phyloP scores from a whole-genome alignment of 2,888 invertebrate genomes.

The Pseudolycoriella hygida region DNA sequence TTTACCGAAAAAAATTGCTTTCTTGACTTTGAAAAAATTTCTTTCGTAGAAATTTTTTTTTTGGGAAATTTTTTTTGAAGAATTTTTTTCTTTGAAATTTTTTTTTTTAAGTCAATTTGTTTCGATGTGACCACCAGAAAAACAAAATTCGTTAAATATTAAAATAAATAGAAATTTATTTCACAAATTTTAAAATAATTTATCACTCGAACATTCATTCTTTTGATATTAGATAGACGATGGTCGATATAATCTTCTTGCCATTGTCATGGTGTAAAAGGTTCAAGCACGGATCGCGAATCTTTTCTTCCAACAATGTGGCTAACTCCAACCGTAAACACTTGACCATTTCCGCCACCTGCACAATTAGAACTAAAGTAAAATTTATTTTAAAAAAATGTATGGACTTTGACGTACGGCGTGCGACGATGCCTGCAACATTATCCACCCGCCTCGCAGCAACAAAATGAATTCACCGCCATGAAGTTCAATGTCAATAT shows the following conservation, averaged over 20 bases:
- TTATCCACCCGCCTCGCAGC: constrained; percentile 66
- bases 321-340: constrained; percentile 58
- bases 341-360: constrained; percentile 63
- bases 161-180: too few relatives aligned
- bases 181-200: too few relatives aligned
- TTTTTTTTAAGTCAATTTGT: too few relatives aligned
- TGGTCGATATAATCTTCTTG: constrained; percentile 55
- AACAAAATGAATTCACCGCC: constrained; percentile 55
- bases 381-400: neutral
- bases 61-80: too few relatives aligned
- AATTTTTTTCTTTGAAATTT: too few relatives aligned
- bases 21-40: too few relatives aligned
- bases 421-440: constrained; percentile 58
- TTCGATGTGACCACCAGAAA: too few relatives aligned
- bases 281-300: constrained; percentile 61
- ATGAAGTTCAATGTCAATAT: constrained; percentile 51
- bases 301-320: constrained; percentile 65
- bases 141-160: too few relatives aligned
- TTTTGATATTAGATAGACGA: constrained; percentile 48
- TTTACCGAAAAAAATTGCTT: too few relatives aligned
- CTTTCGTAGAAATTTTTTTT: too few relatives aligned
- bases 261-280: constrained; percentile 55
- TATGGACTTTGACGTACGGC: constrained; percentile 28
- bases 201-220: constrained; percentile 25
- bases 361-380: neutral